phyloP scores from a whole-genome alignment of 2,797 vertebrate species.

The Scleropages formosus region DNA sequence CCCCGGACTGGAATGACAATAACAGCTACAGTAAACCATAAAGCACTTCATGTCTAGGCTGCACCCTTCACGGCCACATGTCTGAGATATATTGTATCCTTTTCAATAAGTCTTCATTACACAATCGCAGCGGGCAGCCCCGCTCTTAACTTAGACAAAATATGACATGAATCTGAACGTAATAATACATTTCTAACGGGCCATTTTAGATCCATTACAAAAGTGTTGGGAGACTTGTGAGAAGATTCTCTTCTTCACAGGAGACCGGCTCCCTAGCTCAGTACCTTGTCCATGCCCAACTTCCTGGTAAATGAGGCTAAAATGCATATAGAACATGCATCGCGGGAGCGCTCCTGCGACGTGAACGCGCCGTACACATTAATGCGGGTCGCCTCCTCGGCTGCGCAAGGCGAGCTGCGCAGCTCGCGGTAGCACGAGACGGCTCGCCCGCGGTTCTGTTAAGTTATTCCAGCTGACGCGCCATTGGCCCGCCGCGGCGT shows the following conservation, averaged over 20 bases:
- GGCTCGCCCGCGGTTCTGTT: slow-evolving; percentile 81
- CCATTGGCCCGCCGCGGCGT: slow-evolving; percentile 75
- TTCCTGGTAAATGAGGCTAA: no score
- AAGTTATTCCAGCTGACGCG: slow-evolving; percentile 61
- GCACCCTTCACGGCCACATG: neutral
- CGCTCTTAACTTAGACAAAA: no score
- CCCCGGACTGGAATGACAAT: neutral
- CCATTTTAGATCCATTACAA: no score
- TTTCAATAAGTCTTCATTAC: neutral
- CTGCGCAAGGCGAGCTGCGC: slow-evolving; percentile 61
- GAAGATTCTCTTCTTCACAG: no score
- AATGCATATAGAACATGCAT: no score
- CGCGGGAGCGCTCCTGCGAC: no score
- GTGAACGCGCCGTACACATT: neutral
- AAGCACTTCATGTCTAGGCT: slow-evolving; percentile 10
- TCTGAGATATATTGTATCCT: neutral
- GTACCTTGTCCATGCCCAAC: no score
- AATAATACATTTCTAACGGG: no score
- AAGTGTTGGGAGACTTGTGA: no score
- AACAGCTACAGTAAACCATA: slow-evolving; percentile 4
- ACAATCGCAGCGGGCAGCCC: no score
- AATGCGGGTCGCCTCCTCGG: slow-evolving; percentile 28
- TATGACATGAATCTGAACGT: no score
- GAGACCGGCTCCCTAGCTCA: no score
- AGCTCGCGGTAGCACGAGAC: slow-evolving; percentile 75